Evolutionary conservation across 2,797 vertebrate species (phyloP), one percentile per base, ranked within the genome.

Genomic region (Alectoris magna): DNA sequence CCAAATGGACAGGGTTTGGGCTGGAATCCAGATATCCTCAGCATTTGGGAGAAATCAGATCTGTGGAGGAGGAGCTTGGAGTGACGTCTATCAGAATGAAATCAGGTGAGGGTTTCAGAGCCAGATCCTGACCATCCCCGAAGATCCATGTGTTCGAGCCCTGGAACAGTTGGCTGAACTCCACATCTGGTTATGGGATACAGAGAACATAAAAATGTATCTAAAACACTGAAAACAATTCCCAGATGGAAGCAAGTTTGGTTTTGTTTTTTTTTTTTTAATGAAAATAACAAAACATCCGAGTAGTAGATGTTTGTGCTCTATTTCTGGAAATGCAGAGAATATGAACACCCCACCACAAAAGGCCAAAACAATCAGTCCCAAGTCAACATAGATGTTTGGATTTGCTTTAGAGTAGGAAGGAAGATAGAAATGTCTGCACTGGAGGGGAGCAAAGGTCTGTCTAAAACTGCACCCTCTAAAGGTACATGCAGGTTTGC

Each of bases 231-330:
- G 68, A 58, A 64, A 27, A 14, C 53, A 93, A 92, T 84, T 91
- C 91, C 78, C 87, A 95, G 75, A 84, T 67, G 91, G 87, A 84
- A 84, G 24, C 15, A 9, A 69, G 84, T 92, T 92, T 92, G 55
- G 88, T 94, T 92, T 79, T 49, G 5, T 41, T 41, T 41, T 11
- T 41, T 92, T 92, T 92, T 79, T 49, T 88, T 70, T 34, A 71
- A 58, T 73, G 93, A 75, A 83, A 94, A 88, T 69, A 93, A 55
- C 58, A 74, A 92, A 95, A 93, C 93, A 87, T 91, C 82, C 38
- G 44, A 92, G 63, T 11, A 12, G 81, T 44, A 29, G 31, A 78
- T 64, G 77, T 84, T 91, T 87, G 78, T 87, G 77, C 64, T 82
- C 81, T 84, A 15, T 91, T 94, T 81, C 84, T 87, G 93, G 90